A percentile compares a stretch with the other conserved stretches of the same genome.
Evolutionary conservation across 2,888 invertebrate genomes (phyloP).

Genomic region (Cordilura impudica): DNA sequence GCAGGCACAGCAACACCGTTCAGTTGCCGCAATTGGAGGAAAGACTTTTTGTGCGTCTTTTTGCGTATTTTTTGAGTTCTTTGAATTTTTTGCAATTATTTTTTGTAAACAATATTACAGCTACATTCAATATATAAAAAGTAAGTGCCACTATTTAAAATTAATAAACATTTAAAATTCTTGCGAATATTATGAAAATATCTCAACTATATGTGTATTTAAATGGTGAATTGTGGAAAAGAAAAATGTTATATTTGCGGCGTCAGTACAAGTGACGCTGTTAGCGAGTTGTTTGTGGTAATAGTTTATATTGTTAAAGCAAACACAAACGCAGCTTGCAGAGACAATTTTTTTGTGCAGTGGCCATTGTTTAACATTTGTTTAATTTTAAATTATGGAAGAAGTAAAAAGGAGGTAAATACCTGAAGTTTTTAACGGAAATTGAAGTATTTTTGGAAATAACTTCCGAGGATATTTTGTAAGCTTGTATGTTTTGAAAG

Average conservation of each 20-base stretch:
- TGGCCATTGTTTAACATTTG: slow-evolving; percentile 17
- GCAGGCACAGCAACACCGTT: slow-evolving; percentile 43
- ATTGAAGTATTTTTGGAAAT: not conserved
- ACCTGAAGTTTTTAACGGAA: too few relatives aligned
- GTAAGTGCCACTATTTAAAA: slow-evolving; percentile 27
- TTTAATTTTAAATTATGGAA: slow-evolving; percentile 26
- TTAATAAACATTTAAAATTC: not conserved
- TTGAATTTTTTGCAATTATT: slow-evolving; percentile 31
- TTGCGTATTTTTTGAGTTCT: slow-evolving; percentile 50
- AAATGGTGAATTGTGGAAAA: not conserved
- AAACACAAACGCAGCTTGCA: slow-evolving; percentile 34
- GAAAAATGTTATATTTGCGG: slow-evolving; percentile 23
- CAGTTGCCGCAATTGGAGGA: slow-evolving; percentile 47
- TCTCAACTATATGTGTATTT: not conserved
- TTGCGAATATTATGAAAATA: too few relatives aligned
- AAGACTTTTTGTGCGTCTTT: slow-evolving; percentile 52
- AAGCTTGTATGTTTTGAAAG: not conserved
- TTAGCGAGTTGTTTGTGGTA: not conserved
- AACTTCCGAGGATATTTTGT: not conserved
- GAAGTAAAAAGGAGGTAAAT: not conserved
- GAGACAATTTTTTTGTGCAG: slow-evolving; percentile 25
- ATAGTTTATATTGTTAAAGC: slow-evolving; percentile 24
- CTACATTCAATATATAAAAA: slow-evolving; percentile 10
- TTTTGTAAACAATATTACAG: slow-evolving; percentile 49
- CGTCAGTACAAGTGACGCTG: slow-evolving; percentile 44